Evolutionary conservation across 1,140 invertebrate genomes (phyloP), one percentile per base, ranked within the genome.

Genomic region (Callitettix versicolor): DNA sequence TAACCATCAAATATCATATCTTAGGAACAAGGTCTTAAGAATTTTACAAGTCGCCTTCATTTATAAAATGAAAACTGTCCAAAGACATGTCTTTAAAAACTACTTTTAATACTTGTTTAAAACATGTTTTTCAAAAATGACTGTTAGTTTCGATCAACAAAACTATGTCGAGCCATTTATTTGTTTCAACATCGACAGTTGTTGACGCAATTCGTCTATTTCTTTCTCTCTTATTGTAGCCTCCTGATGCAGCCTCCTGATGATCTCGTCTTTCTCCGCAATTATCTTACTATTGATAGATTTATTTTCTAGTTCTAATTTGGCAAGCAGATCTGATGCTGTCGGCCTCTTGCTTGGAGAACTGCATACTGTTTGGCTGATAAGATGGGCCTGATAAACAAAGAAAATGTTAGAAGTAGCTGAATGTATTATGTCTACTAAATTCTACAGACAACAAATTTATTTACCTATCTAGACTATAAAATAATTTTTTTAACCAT

Each of bases 331-430:
- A 18, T 63, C 55, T n/a, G 46, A 42, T 11, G 62, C 55, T 4
- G 62, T 53, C 12, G 60, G 62, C n/a, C 62, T 51, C 24, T 55
- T 58, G 11, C 58, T 58, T 7, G 53, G 30, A 38, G 56, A 47
- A 21, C 26, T 46, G 12, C 36, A 53, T 1, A 62, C 30, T 41
- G 55, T 36, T 30, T 55, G 36, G 18, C 40, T 52, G 2, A 62
- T 55, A 17, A 62, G 17, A 33, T 56, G 52, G 12, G 56, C 58
- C 60, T 62, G 44, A n/a, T 17, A 57, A 61, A 20, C 11, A 49
- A 58, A 52, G 51, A 21, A 50, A 20, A 54, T 24, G 7, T 18
- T 20, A 34, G 6, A 44, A 20, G 17, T 17, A 21, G 15, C 3
- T 17, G 18, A 53, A 17, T 6, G n/a, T 14, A 42, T 6, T 49